Conservation (phyloP, 1,140 invertebrate genomes). For the Pemphigus obesinymphae region DNA sequence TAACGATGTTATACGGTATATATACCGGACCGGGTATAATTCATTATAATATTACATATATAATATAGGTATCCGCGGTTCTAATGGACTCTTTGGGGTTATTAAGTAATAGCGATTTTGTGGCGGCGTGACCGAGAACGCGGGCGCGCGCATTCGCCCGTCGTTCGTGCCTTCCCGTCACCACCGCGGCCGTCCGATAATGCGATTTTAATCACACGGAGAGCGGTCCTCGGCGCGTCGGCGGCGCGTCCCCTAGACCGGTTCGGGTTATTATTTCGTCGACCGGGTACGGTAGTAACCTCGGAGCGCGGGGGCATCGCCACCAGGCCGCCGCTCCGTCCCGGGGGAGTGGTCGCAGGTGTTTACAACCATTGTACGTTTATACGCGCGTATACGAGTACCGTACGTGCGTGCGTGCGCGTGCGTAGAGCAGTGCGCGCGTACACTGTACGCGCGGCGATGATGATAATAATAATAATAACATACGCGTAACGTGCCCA, state of each 20-base stretch:
- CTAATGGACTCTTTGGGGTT: too few relatives aligned
- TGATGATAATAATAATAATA: background rate
- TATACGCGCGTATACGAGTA: background rate
- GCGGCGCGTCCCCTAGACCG: background rate
- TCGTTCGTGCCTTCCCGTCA: background rate
- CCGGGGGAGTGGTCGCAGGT: constrained; percentile 25
- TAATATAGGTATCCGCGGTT: too few relatives aligned
- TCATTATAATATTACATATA: too few relatives aligned
- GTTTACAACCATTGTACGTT: background rate
- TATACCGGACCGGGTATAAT: too few relatives aligned
- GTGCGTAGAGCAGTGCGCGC: background rate
- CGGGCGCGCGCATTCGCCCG: background rate
- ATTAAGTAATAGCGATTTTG: too few relatives aligned
- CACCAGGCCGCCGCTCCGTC: background rate
- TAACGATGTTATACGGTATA: too few relatives aligned
- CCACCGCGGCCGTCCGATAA: background rate
- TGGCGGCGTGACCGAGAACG: too few relatives aligned
- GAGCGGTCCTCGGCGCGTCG: background rate
- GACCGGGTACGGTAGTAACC: background rate
- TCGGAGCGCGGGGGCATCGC: background rate
- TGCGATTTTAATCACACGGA: background rate
- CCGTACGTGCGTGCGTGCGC: background rate
- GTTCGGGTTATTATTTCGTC: constrained; percentile 11
- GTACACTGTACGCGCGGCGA: background rate
- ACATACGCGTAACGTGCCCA: background rate